Base-by-base conservation (phyloP, 2,797 vertebrate species). In the Darevskia mixta region DNA sequence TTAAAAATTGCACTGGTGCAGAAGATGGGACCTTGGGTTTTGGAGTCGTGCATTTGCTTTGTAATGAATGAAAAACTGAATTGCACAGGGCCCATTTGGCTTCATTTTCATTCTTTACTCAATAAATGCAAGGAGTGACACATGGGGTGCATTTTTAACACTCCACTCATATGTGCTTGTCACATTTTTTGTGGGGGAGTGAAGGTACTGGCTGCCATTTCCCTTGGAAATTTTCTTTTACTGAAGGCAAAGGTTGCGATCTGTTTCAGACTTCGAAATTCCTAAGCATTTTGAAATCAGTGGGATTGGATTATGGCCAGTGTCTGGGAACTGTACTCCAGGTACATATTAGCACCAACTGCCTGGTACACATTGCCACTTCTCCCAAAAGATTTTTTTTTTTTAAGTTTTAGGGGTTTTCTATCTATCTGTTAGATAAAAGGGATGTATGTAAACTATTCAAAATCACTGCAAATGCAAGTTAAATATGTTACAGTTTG, bases 401-500 rank as follows among this genome's bases (percentile, higher is more conserved):
- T 41, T 41, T 29, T 23, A 69, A 3, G 67, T 72, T 69, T 72
- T 29, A 83, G 82, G 66, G 45, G 35, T 41, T 45, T 82, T 43
- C 4, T 38, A n/a, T 69, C 81, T 69, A n/a, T 15, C 17, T 87
- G 43, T 20, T 49, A 85, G 1, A 2, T 69, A 29, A 45, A 0
- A 71, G 4, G 87, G 3, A 13, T 72, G 18, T 29, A 83, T 15
- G 61, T 18, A 89, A 35, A 43, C 58, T 17, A 9, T 29, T 29
- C 87, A 86, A 93, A 25, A 55, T 3, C 71, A 67, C 32, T 79
- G 5, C 17, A 79, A 58, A 45, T 13, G n/a, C 38, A 43, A 79
- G 23, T 61, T 58, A 80, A 87, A 13, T 15, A 55, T 55, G 49
- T 15, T 4, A 55, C 49, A 55, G 49, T 55, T 55, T 55, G 49